Evolutionary conservation across 1,140 invertebrate species (phyloP), one percentile per base, ranked within the genome.

Genomic region (Rhizoglyphus robini): DNA sequence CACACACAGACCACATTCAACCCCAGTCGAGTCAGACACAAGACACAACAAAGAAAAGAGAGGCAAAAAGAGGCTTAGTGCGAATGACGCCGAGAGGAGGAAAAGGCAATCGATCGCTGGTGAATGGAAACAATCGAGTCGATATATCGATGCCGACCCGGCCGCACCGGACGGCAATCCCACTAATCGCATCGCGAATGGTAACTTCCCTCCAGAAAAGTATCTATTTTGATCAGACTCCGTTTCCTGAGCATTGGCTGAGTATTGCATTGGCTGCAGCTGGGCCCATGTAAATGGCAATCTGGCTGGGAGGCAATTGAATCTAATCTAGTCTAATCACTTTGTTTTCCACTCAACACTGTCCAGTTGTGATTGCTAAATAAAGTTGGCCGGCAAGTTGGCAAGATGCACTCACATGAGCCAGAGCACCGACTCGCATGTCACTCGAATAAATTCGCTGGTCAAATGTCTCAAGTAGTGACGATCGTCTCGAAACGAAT

Each of bases 301-400:
- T n/a, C n/a, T n/a, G n/a, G n/a, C 51, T 8, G 20, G 51, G 23
- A 54, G 8, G 51, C 51, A 54, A 54, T 8, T 32, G 51, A 54
- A 20, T 54, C 51, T 54, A 54, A 54, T 54, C 51, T 54, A 54
- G 20, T 54, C 8, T 54, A 54, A 54, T 54, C 51, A 54, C 51
- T 54, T 54, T 54, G 51, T 54, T 54, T 54, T 46, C 41, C 41
- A 46, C 41, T 46, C 41, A 46, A 46, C 15, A 46, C 15, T 46
- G 41, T 46, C 23, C 15, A 46, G 41, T 46, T 46, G 41, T 46
- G 41, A 46, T 46, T 23, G 41, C 41, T 46, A 46, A 46, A 46
- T 46, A 46, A 46, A 46, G 41, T n/a, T n/a, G 41, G 15, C 41
- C 41, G 41, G 41, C 41, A 46, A 46, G 51, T 23, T 54, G 8